These are phyloP conservation scores for Dioctria rufipes DNA, from an alignment of 2,888 invertebrate genomes.

Conservation along the genomic window DNA sequence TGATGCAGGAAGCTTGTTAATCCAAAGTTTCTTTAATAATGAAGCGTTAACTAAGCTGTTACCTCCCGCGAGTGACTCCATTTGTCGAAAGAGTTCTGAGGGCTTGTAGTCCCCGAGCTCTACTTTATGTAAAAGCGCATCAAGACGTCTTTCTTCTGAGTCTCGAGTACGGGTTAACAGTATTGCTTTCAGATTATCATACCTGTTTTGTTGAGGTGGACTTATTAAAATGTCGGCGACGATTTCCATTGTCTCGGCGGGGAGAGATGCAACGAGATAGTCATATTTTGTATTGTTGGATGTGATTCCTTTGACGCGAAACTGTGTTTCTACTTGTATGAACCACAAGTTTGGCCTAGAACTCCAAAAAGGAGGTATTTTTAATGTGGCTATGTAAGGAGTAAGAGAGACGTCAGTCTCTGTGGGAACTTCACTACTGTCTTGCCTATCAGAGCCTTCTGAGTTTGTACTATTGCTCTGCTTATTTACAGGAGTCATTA, in stretches of 20 bases:
- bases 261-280: not conserved
- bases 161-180: constrained; percentile 3
- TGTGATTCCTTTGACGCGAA: constrained; percentile 14
- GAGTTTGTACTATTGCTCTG: too few species aligned
- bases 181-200: not conserved
- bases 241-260: not conserved
- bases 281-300: not conserved
- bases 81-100: not conserved
- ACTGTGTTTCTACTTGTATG: not conserved
- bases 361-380: not conserved
- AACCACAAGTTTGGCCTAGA: not conserved
- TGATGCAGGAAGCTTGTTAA: too few species aligned
- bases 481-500: too few species aligned
- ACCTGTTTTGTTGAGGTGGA: not conserved
- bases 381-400: too few species aligned
- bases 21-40: too few species aligned
- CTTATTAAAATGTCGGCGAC: not conserved
- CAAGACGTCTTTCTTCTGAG: constrained; percentile 28
- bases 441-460: too few species aligned
- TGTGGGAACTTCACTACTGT: too few species aligned
- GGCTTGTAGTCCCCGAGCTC: not conserved
- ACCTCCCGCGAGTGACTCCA: not conserved
- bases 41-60: not conserved
- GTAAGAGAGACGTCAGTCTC: too few species aligned
- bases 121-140: not conserved